Base-by-base conservation (phyloP, 2,888 invertebrate species). In the Leptothorax acervorum region DNA sequence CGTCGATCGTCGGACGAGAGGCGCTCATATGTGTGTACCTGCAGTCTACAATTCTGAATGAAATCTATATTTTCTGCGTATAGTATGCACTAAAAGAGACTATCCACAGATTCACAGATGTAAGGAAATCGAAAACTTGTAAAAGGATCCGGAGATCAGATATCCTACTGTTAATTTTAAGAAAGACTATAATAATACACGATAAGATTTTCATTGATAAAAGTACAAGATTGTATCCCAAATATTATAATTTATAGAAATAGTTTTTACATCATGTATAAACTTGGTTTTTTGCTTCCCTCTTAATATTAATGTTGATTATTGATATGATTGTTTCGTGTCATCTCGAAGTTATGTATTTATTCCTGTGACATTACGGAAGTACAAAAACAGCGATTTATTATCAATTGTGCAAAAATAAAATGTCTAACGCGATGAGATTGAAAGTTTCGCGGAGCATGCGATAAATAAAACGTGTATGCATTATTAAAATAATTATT, bases 51-150 rank as follows among this genome's bases (percentile, higher is more conserved):
- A n/a, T 48, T 74, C 74, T 62, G 60, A 57, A 48, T 23, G 48
- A 79, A 42, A 23, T 81, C 48, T 81, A 60, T 81, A 60, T 81
- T 81, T 81, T 81, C 75, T 62, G 79, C 70, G 42, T 74, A 12
- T 79, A 55, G 68, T 23, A n/a, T 70, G 55, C 55, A 73, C 48
- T 28, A 55, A 81, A 53, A 60, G 42, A 63, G 71, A 55, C 60
- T 81, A 48, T 62, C 39, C 48, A 35, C 28, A 42, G 55, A 66
- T 53, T 23, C 8, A n/a, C 35, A 18, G 5, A 35, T 18, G 23
- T 51, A 71, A 48, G 12, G 18, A 55, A 42, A 55, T 57, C 45
- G 55, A 79, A 42, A 55, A 65, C 79, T 60, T 57, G 48, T 81
- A 45, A 73, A 39, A 48, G 48, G 28, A 71, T 60, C 48, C 60